Base-by-base conservation (phyloP, 2,113 vertebrate genomes). In the Laterallus jamaicensis region DNA sequence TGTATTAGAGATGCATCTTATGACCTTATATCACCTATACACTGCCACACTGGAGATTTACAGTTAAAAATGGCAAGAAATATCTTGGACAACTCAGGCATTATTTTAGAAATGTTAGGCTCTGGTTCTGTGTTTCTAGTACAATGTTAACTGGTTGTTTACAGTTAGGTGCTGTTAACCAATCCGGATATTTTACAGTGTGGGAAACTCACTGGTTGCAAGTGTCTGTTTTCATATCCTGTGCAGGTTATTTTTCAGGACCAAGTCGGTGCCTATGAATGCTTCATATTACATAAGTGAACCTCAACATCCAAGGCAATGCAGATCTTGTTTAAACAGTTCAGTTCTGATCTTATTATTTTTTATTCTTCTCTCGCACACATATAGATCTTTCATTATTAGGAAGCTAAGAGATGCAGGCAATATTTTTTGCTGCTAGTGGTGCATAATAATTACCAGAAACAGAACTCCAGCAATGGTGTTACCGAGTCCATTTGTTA, bases 341-440 rank as follows among this genome's bases (percentile, higher is more conserved):
- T 85, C 5, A 1, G 11, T 91, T 91, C 44, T 93, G 59, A 66
- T 82, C 55, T 60, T 63, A 40, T 55, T 60, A 58, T 87, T 88
- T 93, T 81, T 74, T n/a, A 42, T 32, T 92, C 79, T 79, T 89
- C n/a, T 79, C 37, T 94, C 90, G 81, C 69, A 88, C 73, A 11
- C 16, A 39, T 59, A 70, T 7, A 82, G 26, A 31, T 70, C 8
- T 37, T 90, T 88, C 52, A 39, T 28, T 86, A 5, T 68, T 75
- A 60, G 49, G 77, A 95, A 85, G 58, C 76, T 87, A 81, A 86
- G 86, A 89, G 58, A 93, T 79, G 75, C 74, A 93, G 77, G 58
- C 75, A 91, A 11, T 78, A 76, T 90, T 82, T 96, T 96, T 95
- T 95, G 88, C 92, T 91, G n/a, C 63, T 88, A 73, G n/a, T 80